Base-by-base conservation (phyloP, 2,113 vertebrate species). In the Euleptes europaea region DNA sequence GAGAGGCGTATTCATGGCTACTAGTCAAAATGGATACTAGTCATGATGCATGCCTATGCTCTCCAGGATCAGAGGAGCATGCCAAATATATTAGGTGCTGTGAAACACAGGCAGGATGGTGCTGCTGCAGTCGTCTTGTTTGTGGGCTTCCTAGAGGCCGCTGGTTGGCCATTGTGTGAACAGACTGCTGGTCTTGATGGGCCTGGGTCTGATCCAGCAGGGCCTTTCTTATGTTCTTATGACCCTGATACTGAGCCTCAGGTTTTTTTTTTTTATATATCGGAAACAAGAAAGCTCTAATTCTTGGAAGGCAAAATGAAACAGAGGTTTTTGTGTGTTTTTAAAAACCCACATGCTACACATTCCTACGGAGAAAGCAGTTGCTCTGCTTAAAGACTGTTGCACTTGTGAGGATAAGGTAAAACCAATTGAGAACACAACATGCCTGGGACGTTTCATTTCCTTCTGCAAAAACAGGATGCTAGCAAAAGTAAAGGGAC, bases 231-330 rank as follows among this genome's bases (percentile, higher is more conserved):
- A n/a, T n/a, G n/a, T n/a, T n/a, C n/a, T n/a, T 66, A 19, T 1
- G 47, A 69, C 35, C 23, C 35, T 12, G 54, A 40, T 63, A 49
- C 8, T 51, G 31, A 11, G 31, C 12, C 5, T 13, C 14, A 49
- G 13, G 33, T 10, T 40, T 44, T 63, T 14, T 11, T 0, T 72
- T 85, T 80, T 54, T 14, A 17, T 65, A 74, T 70, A 65, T 66
- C 57, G 67, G 66, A 78, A 83, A 76, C 12, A 42, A 47, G n/a
- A 51, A 28, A 83, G 70, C 83, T 91, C 65, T 77, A 63, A 49
- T 60, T 91, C 86, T 89, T 89, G 86, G 90, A 90, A 89, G 86
- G 76, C 72, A 47, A 90, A 92, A 78, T 75, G 63, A 83, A 90
- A 80, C 91, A 85, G 84, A 69, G 86, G 26, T 6, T 54, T 54